A percentile compares a stretch with the other conserved stretches of the same genome.
These are phyloP conservation scores for Pterostichus niger DNA, from an alignment of 2,888 invertebrate genomes.

Conservation along the genomic window DNA sequence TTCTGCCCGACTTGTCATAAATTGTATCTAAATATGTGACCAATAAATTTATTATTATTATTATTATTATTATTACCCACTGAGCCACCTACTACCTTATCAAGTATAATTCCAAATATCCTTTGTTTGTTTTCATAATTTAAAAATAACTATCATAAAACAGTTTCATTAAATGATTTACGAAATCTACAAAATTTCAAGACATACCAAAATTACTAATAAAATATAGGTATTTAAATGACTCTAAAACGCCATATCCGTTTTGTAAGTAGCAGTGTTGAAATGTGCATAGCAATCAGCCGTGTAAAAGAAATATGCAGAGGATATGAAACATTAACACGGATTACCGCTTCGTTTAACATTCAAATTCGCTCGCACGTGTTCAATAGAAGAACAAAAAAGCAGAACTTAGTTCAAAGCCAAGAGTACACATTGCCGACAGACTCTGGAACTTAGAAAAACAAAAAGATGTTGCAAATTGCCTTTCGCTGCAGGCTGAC, in stretches of 20 bases:
- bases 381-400: not conserved
- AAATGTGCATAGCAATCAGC: conserved; percentile 7
- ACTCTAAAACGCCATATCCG: conserved; percentile 9
- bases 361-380: conserved; percentile 14
- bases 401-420: not conserved
- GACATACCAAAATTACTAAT: not conserved
- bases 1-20: no score
- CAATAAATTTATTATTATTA: no score
- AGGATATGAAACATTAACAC: conserved; percentile 35
- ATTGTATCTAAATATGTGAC: no score
- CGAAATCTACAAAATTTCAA: conserved; percentile 24
- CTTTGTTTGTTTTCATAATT: no score
- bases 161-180: not conserved
- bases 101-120: no score
- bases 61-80: no score
- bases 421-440: not conserved
- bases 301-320: conserved; percentile 6
- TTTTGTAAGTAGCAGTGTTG: not conserved
- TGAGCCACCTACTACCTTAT: no score
- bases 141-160: no score
- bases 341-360: conserved; percentile 37
- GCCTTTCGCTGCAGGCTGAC: conserved; percentile 6
- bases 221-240: conserved; percentile 26
- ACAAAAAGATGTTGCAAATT: conserved; percentile 27
- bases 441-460: not conserved